These are phyloP conservation scores for Euborellia annulipes DNA, from an alignment of 1,140 invertebrate genomes.

Conservation along the genomic window DNA sequence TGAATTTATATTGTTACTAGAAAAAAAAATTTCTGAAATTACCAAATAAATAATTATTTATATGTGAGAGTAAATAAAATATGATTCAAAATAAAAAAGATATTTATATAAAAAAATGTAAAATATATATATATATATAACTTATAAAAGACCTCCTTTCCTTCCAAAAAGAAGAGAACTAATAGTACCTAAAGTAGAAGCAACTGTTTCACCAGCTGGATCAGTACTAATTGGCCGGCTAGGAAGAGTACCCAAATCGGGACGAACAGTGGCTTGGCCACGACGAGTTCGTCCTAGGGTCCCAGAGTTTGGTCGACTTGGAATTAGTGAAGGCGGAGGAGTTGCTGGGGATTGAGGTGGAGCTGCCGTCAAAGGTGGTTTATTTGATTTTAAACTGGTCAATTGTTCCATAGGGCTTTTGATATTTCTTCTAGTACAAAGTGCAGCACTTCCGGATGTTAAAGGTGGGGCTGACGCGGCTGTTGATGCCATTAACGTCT, in stretches of 20 bases:
- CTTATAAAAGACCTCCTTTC: slow-evolving; percentile 61
- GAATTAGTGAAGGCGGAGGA: neutral
- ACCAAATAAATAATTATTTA: too few species aligned
- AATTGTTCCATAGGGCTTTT: slow-evolving; percentile 58
- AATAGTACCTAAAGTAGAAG: slow-evolving; percentile 55
- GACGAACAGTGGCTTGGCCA: slow-evolving; percentile 20
- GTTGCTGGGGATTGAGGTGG: neutral
- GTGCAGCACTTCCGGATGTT: slow-evolving; percentile 29
- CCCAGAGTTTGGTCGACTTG: too few species aligned
- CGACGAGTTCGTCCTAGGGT: too few species aligned
- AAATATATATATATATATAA: too few species aligned
- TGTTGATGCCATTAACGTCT: slow-evolving; percentile 40
- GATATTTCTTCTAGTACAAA: slow-evolving; percentile 35
- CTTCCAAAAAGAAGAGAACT: slow-evolving; percentile 65
- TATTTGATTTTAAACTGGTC: slow-evolving; percentile 44
- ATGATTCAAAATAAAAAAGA: too few species aligned
- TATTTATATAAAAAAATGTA: too few species aligned
- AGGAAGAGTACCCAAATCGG: slow-evolving; percentile 22
- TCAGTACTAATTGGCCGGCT: neutral
- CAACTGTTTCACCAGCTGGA: slow-evolving; percentile 10
- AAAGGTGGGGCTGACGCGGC: slow-evolving; percentile 31
- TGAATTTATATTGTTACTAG: too few species aligned
- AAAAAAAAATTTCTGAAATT: too few species aligned
- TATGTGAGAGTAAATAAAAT: too few species aligned
- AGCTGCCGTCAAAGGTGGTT: neutral